Percentiles rank a stretch among this genome's conserved stretches.
These are phyloP conservation scores for Diceros bicornis DNA, from an alignment of 2,797 vertebrate species.

Conservation along the genomic window DNA sequence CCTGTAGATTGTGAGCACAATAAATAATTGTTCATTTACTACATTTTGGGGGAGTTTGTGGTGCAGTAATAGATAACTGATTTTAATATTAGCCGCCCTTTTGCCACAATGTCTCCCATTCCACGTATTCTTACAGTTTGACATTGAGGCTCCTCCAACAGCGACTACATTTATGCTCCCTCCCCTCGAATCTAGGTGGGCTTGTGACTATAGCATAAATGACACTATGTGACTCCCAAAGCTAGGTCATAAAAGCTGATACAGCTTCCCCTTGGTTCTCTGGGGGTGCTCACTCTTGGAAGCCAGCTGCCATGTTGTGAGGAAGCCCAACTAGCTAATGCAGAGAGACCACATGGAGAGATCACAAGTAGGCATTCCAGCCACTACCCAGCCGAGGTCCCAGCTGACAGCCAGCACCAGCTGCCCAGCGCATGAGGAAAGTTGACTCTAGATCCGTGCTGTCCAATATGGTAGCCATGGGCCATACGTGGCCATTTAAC, in stretches of 20 bases:
- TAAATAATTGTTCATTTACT: neutral
- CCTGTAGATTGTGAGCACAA: too few relatives aligned
- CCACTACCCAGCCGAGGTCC: too few relatives aligned
- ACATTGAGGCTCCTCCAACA: neutral
- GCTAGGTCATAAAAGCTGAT: neutral
- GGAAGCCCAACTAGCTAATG: neutral
- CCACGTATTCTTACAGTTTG: neutral
- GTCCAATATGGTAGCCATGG: neutral
- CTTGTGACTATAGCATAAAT: neutral
- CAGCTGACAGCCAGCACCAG: too few relatives aligned
- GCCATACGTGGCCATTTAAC: neutral
- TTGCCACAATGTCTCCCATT: neutral
- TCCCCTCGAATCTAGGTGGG: neutral
- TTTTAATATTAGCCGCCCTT: neutral
- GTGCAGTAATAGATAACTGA: fast-evolving
- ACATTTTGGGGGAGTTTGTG: neutral
- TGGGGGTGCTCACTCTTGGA: neutral
- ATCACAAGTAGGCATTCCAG: too few relatives aligned
- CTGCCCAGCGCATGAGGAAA: too few relatives aligned
- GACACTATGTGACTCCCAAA: neutral
- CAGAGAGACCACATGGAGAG: neutral
- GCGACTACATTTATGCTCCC: fast-evolving
- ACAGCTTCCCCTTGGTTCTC: neutral
- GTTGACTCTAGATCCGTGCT: too few relatives aligned
- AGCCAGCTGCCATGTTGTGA: neutral